Base-by-base conservation (phyloP, 2,888 invertebrate species). In the Nezara viridula region DNA sequence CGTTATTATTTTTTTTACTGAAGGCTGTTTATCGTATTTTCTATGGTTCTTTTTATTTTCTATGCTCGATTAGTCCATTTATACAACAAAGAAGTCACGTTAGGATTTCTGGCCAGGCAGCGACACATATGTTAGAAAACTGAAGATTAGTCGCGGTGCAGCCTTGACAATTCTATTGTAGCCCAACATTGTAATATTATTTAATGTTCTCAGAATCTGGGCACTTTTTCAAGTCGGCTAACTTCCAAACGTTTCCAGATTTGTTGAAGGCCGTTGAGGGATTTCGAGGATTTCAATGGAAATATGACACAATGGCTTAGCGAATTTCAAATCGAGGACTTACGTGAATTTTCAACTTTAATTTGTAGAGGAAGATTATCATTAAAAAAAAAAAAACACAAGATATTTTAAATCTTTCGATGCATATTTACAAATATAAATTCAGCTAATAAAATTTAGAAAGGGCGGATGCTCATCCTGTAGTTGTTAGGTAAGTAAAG, bases 81-180 rank as follows among this genome's bases (percentile, higher is more conserved):
- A 60, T 73, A 37, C 32, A 7, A 73, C 66, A 73, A 73, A 37
- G 66, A 73, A 73, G 66, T 73, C 66, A 73, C 66, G 66, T 73
- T 73, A 37, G 66, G 32, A 73, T 37, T 73, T 37, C 66, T 37
- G 32, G 4, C 19, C 37, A 19, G 37, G 66, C 19, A 73, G 27
- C 27, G 66, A 37, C 66, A 73, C 32, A 73, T 73, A 73, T 73
- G 32, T 37, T 37, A 73, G 32, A 32, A 32, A 73, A 37, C 7
- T 9, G 16, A 32, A 1, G 66, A 73, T 73, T 73, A 7, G 66
- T 73, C 66, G 32, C 66, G 66, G 32, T 73, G 1, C 66, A 73
- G 37, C 32, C 66, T 60, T 37, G 66, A 73, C 66, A 19, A 37
- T 73, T 73, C 66, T 37, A 37, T 73, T 73, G 66, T 73, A 9